A percentile compares a stretch with the other conserved stretches of the same genome.
Conservation (phyloP, 2,888 invertebrate species). For the Thymelicus acteon region DNA sequence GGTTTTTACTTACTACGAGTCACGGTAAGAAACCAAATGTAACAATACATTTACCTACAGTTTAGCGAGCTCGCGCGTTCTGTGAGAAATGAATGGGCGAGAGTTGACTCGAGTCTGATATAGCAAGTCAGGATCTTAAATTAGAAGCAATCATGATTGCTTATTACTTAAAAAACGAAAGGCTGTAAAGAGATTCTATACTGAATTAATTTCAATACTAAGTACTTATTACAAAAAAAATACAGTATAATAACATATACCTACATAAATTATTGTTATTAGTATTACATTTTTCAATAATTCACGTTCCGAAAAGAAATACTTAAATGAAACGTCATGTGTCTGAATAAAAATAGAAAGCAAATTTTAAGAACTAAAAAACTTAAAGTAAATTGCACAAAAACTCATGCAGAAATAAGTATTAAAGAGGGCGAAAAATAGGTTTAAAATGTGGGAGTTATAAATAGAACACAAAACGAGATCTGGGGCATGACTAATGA, state of each 20-base stretch:
- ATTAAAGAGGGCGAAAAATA: constrained; percentile 20
- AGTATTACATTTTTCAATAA: too few species aligned
- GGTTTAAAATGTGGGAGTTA: constrained; percentile 6
- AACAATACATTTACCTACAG: constrained; percentile 67
- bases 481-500: constrained; percentile 32
- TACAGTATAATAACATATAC: too few species aligned
- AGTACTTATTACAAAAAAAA: too few species aligned
- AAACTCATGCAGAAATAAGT: background rate
- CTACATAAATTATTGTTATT: too few species aligned
- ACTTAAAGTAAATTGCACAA: constrained; percentile 1
- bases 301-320: too few species aligned
- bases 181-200: background rate
- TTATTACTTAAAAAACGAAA: background rate
- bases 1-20: constrained; percentile 56
- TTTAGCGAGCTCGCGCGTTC: constrained; percentile 17
- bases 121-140: background rate
- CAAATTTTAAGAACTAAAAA: background rate
- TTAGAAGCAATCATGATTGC: background rate
- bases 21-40: constrained; percentile 58
- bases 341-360: background rate
- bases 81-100: constrained; percentile 26
- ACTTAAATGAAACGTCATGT: too few species aligned
- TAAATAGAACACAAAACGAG: constrained; percentile 27
- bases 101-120: constrained; percentile 28
- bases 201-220: background rate